These are phyloP conservation scores for Eira barbara DNA, from an alignment of 2,113 vertebrate genomes.

Conservation along the genomic window DNA sequence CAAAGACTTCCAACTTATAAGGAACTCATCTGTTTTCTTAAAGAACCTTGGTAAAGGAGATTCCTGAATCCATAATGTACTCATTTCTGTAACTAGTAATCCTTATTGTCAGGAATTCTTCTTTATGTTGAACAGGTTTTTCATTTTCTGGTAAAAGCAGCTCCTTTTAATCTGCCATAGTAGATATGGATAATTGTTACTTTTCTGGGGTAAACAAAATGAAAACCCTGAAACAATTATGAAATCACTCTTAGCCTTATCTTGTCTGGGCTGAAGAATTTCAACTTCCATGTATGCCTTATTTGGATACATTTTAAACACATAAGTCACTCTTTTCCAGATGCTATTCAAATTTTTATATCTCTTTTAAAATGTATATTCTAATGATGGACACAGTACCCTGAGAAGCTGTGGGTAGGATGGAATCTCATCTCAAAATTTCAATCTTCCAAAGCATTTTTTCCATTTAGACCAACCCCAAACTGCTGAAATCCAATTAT, in stretches of 20 bases:
- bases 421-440: background rate
- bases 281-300: background rate
- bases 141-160: background rate
- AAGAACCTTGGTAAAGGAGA: background rate
- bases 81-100: background rate
- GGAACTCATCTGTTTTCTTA: background rate
- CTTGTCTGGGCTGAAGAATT: background rate
- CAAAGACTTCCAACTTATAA: background rate
- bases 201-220: background rate
- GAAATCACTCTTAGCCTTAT: background rate
- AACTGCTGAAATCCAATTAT: background rate
- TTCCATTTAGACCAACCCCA: background rate
- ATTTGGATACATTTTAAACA: constrained; percentile 26
- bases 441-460: background rate
- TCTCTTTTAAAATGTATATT: background rate
- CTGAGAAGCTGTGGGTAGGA: background rate
- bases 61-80: background rate
- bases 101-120: background rate
- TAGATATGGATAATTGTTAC: background rate
- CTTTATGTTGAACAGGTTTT: background rate
- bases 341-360: background rate
- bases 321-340: background rate
- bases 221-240: background rate
- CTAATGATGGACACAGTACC: background rate
- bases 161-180: background rate